Evolutionary conservation across 2,888 invertebrate species (phyloP), one percentile per base, ranked within the genome.

Genomic region (Lamproptera curius): DNA sequence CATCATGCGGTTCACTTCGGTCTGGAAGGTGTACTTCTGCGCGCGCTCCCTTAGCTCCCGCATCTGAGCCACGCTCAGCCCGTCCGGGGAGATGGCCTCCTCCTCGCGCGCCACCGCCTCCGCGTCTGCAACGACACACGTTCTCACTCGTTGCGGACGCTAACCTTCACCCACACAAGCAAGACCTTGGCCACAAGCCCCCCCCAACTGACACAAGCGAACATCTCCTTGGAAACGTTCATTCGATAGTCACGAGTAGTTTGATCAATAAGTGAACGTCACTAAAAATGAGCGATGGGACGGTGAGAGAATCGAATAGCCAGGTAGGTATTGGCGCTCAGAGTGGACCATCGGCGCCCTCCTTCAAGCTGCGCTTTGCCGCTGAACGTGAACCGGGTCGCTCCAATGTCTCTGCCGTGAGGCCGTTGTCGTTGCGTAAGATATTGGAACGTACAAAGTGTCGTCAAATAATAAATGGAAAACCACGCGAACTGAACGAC

Each of bases 1-100:
- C 99, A 99, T 99, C 98, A 99, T 98, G 50, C 99, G 94, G 87
- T 98, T 98, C 34, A 99, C 99, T 88, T 99, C 99, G 0, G 99
- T 98, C 89, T 99, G 97, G 90, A 98, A 99, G 16, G 92, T 91
- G 73, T 92, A 94, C 75, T 95, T 96, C 73, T 96, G 94, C 1
- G 98, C 93, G 70, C 93, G 94, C 38, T 96, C 97, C 52, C 95
- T 89, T 36, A 99, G 80, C 86, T 98, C 96, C 63, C 95, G 96
- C 74, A 97, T 89, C 85, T 99, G 97, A 13, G 97, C 95, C 13
- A 96, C 96, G 87, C 95, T 98, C 50, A 99, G 89, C 2, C 96
- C 97, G 88, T 99, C 99, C 45, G 98, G 86, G 70, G 97, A 95
- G 61, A 99, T 98, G 0, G 98, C 96, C 86, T 99, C 98, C 77